These are phyloP conservation scores for Helostoma temminkii DNA, from an alignment of 2,797 vertebrate genomes.

Conservation along the genomic window DNA sequence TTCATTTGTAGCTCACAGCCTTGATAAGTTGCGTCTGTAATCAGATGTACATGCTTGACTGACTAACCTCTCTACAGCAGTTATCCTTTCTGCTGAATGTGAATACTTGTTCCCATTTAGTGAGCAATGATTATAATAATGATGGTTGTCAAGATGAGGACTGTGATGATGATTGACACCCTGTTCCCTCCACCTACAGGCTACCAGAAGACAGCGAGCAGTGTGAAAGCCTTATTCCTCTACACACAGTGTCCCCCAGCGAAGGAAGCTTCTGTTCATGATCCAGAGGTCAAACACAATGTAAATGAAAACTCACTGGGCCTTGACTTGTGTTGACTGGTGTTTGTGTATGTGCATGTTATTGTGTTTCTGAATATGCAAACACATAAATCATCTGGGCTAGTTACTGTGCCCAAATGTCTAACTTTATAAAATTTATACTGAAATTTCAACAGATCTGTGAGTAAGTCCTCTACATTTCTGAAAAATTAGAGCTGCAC, in stretches of 20 bases:
- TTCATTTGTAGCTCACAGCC: constrained; percentile 38
- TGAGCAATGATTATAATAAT: constrained; percentile 55
- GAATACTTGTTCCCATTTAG: constrained; percentile 26
- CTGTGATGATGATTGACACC: constrained; percentile 56
- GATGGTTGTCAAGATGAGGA: constrained; percentile 38
- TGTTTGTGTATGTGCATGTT: background rate
- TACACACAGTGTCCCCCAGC: constrained; percentile 87
- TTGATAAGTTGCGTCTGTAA: constrained; percentile 38
- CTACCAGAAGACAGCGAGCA: constrained; percentile 92
- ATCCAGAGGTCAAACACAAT: constrained; percentile 58
- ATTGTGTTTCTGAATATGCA: constrained; percentile 2
- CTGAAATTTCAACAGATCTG: too few species aligned
- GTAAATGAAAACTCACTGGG: constrained; percentile 35
- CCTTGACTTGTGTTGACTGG: background rate
- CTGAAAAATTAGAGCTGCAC: too few species aligned
- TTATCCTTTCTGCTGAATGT: constrained; percentile 42
- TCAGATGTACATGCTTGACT: constrained; percentile 49
- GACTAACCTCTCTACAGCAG: constrained; percentile 30
- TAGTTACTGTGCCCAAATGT: background rate
- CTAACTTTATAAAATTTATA: too few species aligned
- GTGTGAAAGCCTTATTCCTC: constrained; percentile 94
- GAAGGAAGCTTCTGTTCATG: constrained; percentile 86
- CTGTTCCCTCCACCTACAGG: constrained; percentile 72
- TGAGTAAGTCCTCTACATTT: too few species aligned
- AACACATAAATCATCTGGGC: background rate